Conservation (phyloP, 2,797 vertebrate genomes). For the Hyperoplus immaculatus region DNA sequence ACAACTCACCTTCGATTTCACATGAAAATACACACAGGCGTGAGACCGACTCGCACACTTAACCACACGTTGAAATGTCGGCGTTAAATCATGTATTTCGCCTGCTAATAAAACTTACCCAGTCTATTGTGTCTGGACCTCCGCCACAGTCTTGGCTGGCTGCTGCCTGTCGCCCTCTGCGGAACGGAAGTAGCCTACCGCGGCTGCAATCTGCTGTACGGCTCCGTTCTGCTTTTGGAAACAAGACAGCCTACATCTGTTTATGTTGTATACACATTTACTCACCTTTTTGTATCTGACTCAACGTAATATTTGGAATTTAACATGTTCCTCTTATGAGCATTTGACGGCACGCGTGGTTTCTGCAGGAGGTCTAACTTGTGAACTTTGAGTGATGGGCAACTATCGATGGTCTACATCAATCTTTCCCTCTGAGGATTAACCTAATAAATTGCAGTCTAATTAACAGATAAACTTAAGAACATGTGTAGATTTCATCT, state of each 20-base stretch:
- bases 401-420: background rate
- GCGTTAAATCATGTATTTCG: accelerated
- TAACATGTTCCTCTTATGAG: background rate
- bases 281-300: background rate
- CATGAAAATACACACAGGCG: background rate
- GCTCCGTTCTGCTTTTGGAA: slow-evolving; percentile 60
- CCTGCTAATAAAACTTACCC: slow-evolving; percentile 74
- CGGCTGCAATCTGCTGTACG: slow-evolving; percentile 88
- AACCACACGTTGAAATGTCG: background rate
- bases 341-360: background rate
- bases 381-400: slow-evolving; percentile 2
- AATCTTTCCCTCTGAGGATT: background rate
- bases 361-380: slow-evolving; percentile 14
- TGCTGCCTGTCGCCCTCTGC: slow-evolving; percentile 89
- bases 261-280: background rate
- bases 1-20: slow-evolving; percentile 7
- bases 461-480: background rate
- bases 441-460: background rate
- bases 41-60: accelerated
- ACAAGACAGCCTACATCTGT: slow-evolving; percentile 10
- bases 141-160: slow-evolving; percentile 90
- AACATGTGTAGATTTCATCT: background rate
- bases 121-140: slow-evolving; percentile 90
- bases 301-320: background rate
- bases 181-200: slow-evolving; percentile 91